These are phyloP conservation scores for Aphidius colemani DNA, from an alignment of 2,888 invertebrate species.

Conservation along the genomic window DNA sequence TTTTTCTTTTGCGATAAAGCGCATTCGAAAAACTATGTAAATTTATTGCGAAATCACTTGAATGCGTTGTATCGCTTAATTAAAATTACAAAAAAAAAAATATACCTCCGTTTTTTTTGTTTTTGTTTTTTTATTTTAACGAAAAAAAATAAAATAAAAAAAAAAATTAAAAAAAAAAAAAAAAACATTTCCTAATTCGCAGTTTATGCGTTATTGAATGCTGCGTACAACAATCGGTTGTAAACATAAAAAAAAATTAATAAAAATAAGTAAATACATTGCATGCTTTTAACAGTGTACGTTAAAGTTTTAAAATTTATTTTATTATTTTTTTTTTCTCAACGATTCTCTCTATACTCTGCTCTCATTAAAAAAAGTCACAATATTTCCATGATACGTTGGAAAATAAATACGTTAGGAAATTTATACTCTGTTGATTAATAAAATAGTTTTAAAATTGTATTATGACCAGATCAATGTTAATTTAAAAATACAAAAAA, in stretches of 20 bases:
- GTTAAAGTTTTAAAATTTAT: neutral
- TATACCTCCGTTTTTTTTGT: neutral
- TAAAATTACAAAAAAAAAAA: slow-evolving; percentile 18
- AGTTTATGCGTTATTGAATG: neutral
- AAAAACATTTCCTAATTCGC: slow-evolving; percentile 17
- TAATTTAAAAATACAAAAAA: neutral
- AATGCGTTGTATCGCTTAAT: slow-evolving; percentile 47
- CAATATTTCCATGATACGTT: too few relatives aligned
- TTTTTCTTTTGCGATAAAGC: slow-evolving; percentile 41
- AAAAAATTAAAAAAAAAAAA: too few relatives aligned
- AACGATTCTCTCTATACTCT: neutral
- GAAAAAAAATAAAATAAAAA: too few relatives aligned
- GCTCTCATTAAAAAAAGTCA: too few relatives aligned
- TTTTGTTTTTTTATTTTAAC: too few relatives aligned
- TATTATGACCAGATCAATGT: too few relatives aligned
- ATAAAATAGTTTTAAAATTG: too few relatives aligned
- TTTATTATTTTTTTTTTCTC: neutral
- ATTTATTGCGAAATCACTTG: slow-evolving; percentile 49
- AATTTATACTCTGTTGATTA: too few relatives aligned
- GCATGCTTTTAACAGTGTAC: too few relatives aligned
- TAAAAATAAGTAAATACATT: too few relatives aligned
- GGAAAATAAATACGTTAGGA: too few relatives aligned
- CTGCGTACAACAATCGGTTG: neutral
- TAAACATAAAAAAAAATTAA: too few relatives aligned
- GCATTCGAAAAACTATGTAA: slow-evolving; percentile 45